Evolutionary conservation across 1,140 invertebrate genomes (phyloP).

Genomic region (Melanaphis sacchari): DNA sequence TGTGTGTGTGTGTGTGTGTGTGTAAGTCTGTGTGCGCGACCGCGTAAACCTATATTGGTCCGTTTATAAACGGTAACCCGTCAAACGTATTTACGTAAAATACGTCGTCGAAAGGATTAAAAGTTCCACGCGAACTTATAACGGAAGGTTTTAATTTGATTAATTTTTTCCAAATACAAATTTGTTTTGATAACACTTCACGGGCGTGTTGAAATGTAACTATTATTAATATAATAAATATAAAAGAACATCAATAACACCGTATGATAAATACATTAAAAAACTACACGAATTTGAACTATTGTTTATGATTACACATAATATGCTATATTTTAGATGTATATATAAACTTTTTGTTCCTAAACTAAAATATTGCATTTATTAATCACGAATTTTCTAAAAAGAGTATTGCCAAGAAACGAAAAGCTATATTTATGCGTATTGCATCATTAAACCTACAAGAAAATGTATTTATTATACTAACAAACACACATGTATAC

Average conservation of each 20-base stretch:
- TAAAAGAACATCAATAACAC: not conserved
- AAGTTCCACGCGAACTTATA: not conserved
- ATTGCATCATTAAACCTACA: not conserved
- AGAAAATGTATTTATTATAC: not conserved
- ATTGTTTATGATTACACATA: not conserved
- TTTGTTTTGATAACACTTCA: not conserved
- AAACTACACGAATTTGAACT: not conserved
- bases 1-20: not conserved
- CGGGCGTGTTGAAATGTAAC: not conserved
- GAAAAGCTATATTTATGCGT: not conserved
- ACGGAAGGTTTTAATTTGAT: not conserved
- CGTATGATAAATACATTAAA: not conserved
- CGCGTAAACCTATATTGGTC: slow-evolving; percentile 21
- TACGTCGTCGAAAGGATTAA: slow-evolving; percentile 13
- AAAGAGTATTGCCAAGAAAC: not conserved
- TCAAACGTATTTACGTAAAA: slow-evolving; percentile 19
- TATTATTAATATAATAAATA: not conserved
- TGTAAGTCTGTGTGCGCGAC: not conserved
- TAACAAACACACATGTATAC: not conserved
- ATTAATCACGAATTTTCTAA: slow-evolving; percentile 1
- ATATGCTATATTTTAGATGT: not conserved
- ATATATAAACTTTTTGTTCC: not conserved
- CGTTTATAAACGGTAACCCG: not conserved
- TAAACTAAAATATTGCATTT: not conserved
- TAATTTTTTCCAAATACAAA: not conserved